phyloP scores from a whole-genome alignment of 2,888 invertebrate species.

The Suillia variegata region DNA sequence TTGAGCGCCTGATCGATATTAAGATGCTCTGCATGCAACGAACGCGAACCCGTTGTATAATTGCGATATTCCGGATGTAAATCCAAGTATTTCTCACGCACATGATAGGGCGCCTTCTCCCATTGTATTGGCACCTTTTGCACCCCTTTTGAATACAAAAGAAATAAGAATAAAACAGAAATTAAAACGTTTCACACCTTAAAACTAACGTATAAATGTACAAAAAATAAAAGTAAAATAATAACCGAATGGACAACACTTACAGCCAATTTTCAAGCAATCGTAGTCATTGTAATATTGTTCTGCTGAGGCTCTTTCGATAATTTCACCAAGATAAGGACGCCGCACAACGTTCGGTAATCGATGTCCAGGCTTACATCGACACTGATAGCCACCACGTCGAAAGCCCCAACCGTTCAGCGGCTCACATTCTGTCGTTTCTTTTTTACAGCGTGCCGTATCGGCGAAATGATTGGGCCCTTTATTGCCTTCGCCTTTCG shows the following conservation, averaged over 20 bases:
- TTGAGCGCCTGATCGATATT: conserved; percentile 80
- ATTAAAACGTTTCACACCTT: background rate
- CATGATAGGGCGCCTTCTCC: conserved; percentile 73
- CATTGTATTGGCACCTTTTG: conserved; percentile 85
- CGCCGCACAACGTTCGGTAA: conserved; percentile 85
- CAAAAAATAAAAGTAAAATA: background rate
- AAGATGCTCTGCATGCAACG: conserved; percentile 69
- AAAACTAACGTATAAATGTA: background rate
- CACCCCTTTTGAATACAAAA: conserved; percentile 81
- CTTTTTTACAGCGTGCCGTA: conserved; percentile 88
- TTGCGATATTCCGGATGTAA: conserved; percentile 77
- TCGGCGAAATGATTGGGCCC: conserved; percentile 87
- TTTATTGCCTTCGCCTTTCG: conserved; percentile 83
- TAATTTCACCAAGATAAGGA: conserved; percentile 90
- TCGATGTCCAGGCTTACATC: conserved; percentile 87
- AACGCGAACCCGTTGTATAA: conserved; percentile 68
- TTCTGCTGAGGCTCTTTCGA: conserved; percentile 90
- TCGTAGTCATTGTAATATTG: conserved; percentile 93
- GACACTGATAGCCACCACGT: conserved; percentile 93
- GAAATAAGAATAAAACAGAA: conserved; percentile 22
- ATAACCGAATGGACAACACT: conserved; percentile 54
- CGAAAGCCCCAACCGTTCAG: conserved; percentile 95
- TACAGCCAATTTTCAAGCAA: conserved; percentile 90
- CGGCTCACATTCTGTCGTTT: conserved; percentile 95
- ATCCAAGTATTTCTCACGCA: conserved; percentile 77